Evolutionary conservation across 2,888 invertebrate genomes (phyloP), one percentile per base, ranked within the genome.

Genomic region (Ellobium chinense): DNA sequence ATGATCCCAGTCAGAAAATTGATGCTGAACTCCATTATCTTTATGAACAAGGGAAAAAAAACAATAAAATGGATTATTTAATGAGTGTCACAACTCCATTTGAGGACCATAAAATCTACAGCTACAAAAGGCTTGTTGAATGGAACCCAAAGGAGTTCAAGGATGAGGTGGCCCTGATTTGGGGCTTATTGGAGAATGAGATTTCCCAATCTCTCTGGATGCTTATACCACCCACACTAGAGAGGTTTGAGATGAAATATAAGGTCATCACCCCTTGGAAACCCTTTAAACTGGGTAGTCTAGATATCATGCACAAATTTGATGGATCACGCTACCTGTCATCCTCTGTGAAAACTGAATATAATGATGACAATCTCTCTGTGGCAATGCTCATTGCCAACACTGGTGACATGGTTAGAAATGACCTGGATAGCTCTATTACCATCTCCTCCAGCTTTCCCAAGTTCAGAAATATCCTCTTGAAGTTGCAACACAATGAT

Each of bases 1-100:
- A 81, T 27, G 89, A 90, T 73, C 77, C 68, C 24, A 78, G 80
- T 58, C 87, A 89, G 80, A 86, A 86, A 65, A 84, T 87, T 31
- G 82, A 77, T 29, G 69, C 85, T 29, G 84, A 84, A 12, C 24
- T 78, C 0, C 29, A 62, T 62, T 60, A 77, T 68, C 1, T 27
- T 31, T 62, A 1, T 31, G 46, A 70, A 62, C 34, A 24, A 58
- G 69, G 34, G n/a, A 74, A 63, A 39, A 62, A 46, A 21, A 58
- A 27, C 27, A 34, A 37, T 27, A 46, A 34, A 34, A 31, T 27
- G 46, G 60, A 74, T 3, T 29, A 58, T 31, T 1, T 27, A 4
- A n/a, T 73, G 3, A 37, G n/a, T 54, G 18, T 74, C 5, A 80
- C 54, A 1, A 80, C 80, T 58, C 74, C 80, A 31, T 80, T 80